Conservation (phyloP, 2,113 vertebrate species). For the Chelonoidis abingdonii region DNA sequence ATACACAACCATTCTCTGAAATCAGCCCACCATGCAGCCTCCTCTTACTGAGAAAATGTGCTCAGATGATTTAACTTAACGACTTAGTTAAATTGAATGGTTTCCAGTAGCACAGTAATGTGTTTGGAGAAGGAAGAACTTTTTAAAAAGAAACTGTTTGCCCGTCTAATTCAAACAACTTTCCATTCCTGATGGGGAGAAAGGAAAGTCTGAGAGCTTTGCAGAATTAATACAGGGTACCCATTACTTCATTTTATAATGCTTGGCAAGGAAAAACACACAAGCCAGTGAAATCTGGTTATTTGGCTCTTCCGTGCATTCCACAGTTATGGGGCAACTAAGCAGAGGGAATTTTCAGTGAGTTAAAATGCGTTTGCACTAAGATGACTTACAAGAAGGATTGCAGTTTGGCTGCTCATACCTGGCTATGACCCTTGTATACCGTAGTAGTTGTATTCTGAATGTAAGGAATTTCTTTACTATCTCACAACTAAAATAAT, state of each 20-base stretch:
- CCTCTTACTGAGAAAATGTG: constrained; percentile 66
- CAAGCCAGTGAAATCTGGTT: constrained; percentile 44
- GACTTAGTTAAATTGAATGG: constrained; percentile 71
- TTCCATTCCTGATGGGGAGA: constrained; percentile 59
- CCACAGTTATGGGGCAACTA: constrained; percentile 32
- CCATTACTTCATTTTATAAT: constrained; percentile 60
- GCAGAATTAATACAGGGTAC: constrained; percentile 38
- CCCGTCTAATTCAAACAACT: constrained; percentile 69
- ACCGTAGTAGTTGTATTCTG: neutral
- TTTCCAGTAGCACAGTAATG: constrained; percentile 79
- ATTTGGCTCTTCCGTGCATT: constrained; percentile 28
- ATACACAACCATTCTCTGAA: constrained; percentile 67
- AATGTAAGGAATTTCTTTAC: neutral
- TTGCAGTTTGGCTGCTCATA: neutral
- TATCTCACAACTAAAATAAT: neutral
- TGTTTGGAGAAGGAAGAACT: constrained; percentile 71
- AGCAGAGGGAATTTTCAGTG: neutral
- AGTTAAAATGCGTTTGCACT: neutral
- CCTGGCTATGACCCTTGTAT: neutral
- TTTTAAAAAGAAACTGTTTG: constrained; percentile 65
- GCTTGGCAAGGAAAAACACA: constrained; percentile 49
- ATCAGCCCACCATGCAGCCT: constrained; percentile 58
- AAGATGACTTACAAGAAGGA: neutral
- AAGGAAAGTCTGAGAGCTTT: constrained; percentile 64
- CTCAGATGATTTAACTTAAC: constrained; percentile 77